Evolutionary conservation across 2,888 invertebrate genomes (phyloP), one percentile per base, ranked within the genome.

Genomic region (Mystacides longicornis): DNA sequence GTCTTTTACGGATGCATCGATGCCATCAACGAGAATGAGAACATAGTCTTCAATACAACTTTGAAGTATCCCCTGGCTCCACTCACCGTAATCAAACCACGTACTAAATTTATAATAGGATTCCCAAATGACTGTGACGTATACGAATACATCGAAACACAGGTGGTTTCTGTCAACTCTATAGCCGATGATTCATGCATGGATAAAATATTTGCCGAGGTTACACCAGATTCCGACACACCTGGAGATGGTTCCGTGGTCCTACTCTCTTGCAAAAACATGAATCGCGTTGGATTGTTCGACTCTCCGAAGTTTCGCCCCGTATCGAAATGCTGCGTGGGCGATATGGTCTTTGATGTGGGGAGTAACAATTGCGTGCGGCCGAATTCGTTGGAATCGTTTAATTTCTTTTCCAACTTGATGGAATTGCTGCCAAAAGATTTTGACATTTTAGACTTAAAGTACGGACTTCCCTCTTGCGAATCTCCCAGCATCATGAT

Each of bases 311-410:
- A 9, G 22, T 21, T 55, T n/a, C 55, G 68, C 55, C 67, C 68
- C 52, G 64, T 76, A 23, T 65, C 69, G 19, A 77, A 77, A 65
- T 77, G 77, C 64, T 77, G 77, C 64, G 68, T 68, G 9, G 65
- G 60, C 49, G 71, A 71, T 20, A 67, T 73, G 60, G 67, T 64
- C 46, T 77, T 73, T 58, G 74, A 77, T 58, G 61, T 64, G 11
- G 58, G 64, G 14, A 65, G 65, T 56, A 75, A 75, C 63, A 60
- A 65, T 5, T 60, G 60, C 20, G 49, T 55, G 7, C 20, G 23
- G n/a, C 23, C 18, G 16, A 42, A 42, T 14, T 42, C 42, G 19
- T 20, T 20, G 4, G 51, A 55, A 31, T 20, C 22, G 19, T 3
- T 48, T 7, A 21, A 45, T 19, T 19, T 45, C 20, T 45, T 45